phyloP scores from a whole-genome alignment of 1,140 invertebrate species.

The Apis laboriosa region DNA sequence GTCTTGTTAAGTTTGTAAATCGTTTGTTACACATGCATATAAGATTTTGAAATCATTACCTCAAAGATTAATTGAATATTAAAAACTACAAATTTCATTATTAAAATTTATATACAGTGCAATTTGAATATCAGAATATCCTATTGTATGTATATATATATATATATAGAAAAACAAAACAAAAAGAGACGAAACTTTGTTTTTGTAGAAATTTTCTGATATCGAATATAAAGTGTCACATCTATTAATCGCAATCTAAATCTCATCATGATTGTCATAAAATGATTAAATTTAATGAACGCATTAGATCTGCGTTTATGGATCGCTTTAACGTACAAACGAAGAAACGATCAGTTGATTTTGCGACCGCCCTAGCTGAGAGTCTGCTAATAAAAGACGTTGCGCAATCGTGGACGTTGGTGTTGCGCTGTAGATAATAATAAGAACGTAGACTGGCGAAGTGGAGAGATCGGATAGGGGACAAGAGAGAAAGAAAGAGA shows the following conservation, averaged over 20 bases:
- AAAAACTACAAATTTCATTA: not conserved
- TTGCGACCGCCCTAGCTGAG: conserved; percentile 53
- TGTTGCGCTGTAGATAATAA: conserved; percentile 71
- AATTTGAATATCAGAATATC: not conserved
- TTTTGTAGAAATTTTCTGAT: conserved; percentile 4
- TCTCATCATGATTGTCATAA: conserved; percentile 39
- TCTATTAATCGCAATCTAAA: conserved; percentile 64
- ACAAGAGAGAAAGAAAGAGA: not conserved
- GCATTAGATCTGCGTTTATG: conserved; percentile 38
- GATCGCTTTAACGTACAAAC: conserved; percentile 46
- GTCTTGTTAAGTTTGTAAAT: not conserved
- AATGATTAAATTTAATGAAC: conserved; percentile 55
- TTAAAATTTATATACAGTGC: not conserved
- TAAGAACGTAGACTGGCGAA: conserved; percentile 51
- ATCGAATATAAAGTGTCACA: not conserved
- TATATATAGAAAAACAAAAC: not conserved
- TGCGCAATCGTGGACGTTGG: conserved; percentile 64
- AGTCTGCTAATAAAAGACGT: conserved; percentile 73
- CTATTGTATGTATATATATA: not conserved
- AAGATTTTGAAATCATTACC: not conserved
- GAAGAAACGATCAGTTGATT: conserved; percentile 65
- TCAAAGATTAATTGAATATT: not conserved
- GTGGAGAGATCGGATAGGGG: not conserved
- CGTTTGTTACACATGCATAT: not conserved
- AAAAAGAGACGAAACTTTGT: not conserved